These are phyloP conservation scores for Andricus grossulariae DNA, from an alignment of 1,140 invertebrate genomes.

Conservation along the genomic window DNA sequence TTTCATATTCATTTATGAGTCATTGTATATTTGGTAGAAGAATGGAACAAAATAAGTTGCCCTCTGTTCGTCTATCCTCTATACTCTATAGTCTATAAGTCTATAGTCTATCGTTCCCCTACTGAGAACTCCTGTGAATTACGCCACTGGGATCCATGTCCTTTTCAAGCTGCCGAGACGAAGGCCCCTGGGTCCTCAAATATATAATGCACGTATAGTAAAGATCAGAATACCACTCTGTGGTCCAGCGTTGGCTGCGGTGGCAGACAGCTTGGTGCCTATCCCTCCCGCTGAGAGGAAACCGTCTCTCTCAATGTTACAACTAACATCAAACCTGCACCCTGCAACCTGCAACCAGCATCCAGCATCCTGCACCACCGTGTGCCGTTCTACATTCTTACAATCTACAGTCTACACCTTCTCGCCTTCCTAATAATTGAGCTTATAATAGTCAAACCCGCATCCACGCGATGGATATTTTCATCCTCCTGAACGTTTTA, in stretches of 20 bases:
- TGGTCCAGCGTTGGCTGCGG: conserved; percentile 36
- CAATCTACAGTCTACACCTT: neutral
- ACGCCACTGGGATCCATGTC: conserved; percentile 29
- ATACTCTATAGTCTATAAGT: no score
- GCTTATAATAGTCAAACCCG: conserved; percentile 19
- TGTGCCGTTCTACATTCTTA: neutral
- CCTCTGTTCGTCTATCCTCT: neutral
- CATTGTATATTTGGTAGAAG: neutral
- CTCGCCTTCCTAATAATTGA: conserved; percentile 3
- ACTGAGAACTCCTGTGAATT: conserved; percentile 25
- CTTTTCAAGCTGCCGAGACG: conserved; percentile 17
- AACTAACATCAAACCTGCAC: conserved; percentile 4
- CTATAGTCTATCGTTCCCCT: conserved; percentile 5
- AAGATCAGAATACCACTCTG: conserved; percentile 12
- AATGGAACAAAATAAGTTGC: conserved; percentile 24
- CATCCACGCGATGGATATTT: conserved; percentile 18
- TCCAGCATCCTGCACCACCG: conserved; percentile 6
- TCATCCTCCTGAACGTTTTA: conserved; percentile 20
- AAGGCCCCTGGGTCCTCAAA: conserved; percentile 21
- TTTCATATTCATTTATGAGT: conserved; percentile 22
- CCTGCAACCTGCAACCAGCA: conserved; percentile 11
- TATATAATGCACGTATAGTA: neutral
- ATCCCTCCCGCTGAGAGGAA: conserved; percentile 65
- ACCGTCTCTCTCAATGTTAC: conserved; percentile 17
- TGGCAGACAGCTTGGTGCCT: conserved; percentile 72